A percentile compares a stretch with the other conserved stretches of the same genome.
These are phyloP conservation scores for Eulimnadia texana DNA, from an alignment of 1,140 invertebrate species.

Conservation along the genomic window DNA sequence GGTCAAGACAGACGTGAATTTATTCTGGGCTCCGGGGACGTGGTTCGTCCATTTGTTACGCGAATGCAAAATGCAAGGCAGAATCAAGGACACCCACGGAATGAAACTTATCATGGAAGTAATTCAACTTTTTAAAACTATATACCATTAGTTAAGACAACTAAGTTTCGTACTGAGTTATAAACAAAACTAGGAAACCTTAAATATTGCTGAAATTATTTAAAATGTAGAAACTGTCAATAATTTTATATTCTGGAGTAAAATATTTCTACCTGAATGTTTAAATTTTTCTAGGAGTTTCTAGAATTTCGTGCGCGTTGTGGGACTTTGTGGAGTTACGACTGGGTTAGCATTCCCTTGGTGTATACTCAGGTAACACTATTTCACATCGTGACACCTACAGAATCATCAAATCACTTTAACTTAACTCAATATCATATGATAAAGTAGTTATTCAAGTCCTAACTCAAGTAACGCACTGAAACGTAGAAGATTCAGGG, in stretches of 20 bases:
- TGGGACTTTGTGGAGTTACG: slow-evolving; percentile 65
- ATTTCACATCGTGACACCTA: no score
- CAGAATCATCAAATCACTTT: no score
- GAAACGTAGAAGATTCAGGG: no score
- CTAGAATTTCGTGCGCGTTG: slow-evolving; percentile 51
- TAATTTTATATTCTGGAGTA: no score
- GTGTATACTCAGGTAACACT: slow-evolving; percentile 89
- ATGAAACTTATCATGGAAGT: slow-evolving; percentile 52
- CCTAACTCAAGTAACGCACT: neutral
- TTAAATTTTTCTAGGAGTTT: no score
- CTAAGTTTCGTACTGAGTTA: no score
- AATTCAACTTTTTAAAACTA: slow-evolving; percentile 4
- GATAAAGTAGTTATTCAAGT: neutral
- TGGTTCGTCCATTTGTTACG: slow-evolving; percentile 47
- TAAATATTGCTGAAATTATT: no score
- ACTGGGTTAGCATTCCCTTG: slow-evolving; percentile 91
- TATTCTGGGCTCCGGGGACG: slow-evolving; percentile 51
- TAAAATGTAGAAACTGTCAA: no score
- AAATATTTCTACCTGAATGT: no score
- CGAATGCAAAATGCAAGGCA: slow-evolving; percentile 28
- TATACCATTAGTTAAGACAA: no score
- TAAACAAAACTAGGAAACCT: no score
- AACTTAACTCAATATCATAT: no score
- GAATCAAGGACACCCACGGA: slow-evolving; percentile 41
- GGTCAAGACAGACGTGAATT: slow-evolving; percentile 44